Base-by-base conservation (phyloP, 2,888 invertebrate genomes). In the Drosophila bunnanda region DNA sequence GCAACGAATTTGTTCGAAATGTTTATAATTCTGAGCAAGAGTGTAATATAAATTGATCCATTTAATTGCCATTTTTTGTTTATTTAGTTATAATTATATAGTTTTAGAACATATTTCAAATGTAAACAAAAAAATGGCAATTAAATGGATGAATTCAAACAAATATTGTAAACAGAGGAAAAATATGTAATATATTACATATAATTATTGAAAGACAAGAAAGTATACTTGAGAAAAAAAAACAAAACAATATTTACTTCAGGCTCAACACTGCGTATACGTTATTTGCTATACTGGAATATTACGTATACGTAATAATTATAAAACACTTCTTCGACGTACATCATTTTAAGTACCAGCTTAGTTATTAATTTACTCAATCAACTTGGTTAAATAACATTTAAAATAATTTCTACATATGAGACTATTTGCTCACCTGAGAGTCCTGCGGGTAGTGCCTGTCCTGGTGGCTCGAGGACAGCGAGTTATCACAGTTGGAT, bases 401-500 rank as follows among this genome's bases (percentile, higher is more conserved):
- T n/a, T n/a, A n/a, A n/a, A n/a, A n/a, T n/a, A n/a, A n/a, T n/a
- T n/a, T n/a, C n/a, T n/a, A n/a, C n/a, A n/a, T n/a, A n/a, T n/a
- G n/a, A n/a, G n/a, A n/a, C n/a, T n/a, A n/a, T n/a, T 30, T 8
- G 15, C 84, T 90, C 91, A 95, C 95, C 94, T 95, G 95, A 93
- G 95, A 94, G 93, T 95, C 95, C 91, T 92, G 92, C 79, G 94
- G 93, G 92, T 94, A 93, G 93, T 94, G 95, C 92, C 95, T 93
- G 92, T 95, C 95, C 92, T 94, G 93, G 90, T 93, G 93, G 90
- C 94, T 94, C 90, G 94, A 93, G 90, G 93, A 93, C 91, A 93
- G 92, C 91, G 93, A 93, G 92, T 94, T 94, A 93, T 95, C 95
- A 93, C 94, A 95, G 94, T 94, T 95, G 91, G 92, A 93, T 92